Percentiles rank a stretch among this genome's conserved stretches.
Evolutionary conservation across 2,888 invertebrate species (phyloP).

Genomic region (Anthrax anthrax): DNA sequence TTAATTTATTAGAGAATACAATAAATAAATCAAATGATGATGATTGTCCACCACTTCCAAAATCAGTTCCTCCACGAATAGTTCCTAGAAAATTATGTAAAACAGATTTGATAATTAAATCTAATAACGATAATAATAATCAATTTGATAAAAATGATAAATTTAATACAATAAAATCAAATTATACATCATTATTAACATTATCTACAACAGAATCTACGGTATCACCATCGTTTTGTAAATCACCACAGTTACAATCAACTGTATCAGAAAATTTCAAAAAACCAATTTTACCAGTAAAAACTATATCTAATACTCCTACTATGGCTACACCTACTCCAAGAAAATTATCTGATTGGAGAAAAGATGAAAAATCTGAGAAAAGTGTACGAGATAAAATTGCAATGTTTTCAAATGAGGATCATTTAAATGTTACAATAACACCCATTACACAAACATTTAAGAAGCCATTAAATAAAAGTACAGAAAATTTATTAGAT

Average conservation of each 20-base stretch:
- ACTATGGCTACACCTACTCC: too few species aligned
- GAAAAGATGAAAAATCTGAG: slow-evolving; percentile 65
- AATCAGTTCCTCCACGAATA: slow-evolving; percentile 29
- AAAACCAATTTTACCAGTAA: neutral
- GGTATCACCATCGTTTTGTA: neutral
- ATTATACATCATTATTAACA: neutral
- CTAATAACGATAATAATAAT: slow-evolving; percentile 28
- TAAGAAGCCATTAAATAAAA: slow-evolving; percentile 27
- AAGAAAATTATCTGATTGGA: slow-evolving; percentile 36
- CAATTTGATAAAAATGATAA: slow-evolving; percentile 13
- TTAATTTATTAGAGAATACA: slow-evolving; percentile 6
- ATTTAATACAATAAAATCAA: slow-evolving; percentile 10
- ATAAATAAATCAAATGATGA: slow-evolving; percentile 7
- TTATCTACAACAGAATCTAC: neutral
- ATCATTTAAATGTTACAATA: slow-evolving; percentile 18
- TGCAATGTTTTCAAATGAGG: slow-evolving; percentile 62
- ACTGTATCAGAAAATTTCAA: neutral
- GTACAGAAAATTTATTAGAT: slow-evolving; percentile 31
- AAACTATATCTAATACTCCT: slow-evolving; percentile 1
- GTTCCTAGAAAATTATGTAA: slow-evolving; percentile 31
- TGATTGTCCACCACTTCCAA: slow-evolving; percentile 31
- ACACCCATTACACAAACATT: slow-evolving; percentile 7
- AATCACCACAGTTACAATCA: too few species aligned
- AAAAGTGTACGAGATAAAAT: slow-evolving; percentile 74
- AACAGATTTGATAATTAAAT: slow-evolving; percentile 31